Evolutionary conservation across 2,888 invertebrate genomes (phyloP), one percentile per base, ranked within the genome.

Genomic region (Eulithis prunata): DNA sequence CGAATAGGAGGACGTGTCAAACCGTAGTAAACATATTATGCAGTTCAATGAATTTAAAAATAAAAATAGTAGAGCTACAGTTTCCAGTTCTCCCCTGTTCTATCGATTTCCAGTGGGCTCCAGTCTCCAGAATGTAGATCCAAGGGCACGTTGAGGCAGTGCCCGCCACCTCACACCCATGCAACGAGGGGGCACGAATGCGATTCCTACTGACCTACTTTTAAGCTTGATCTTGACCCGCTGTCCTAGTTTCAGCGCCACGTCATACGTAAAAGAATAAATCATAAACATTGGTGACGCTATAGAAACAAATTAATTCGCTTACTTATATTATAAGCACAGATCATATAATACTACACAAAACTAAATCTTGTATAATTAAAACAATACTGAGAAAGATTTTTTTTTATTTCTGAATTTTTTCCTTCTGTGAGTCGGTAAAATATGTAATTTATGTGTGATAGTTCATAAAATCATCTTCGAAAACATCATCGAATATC

Each of bases 201-300:
- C 81, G 78, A 83, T 81, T 82, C 86, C 81, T 75, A 77, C 79
- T 84, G 89, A 87, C 90, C 90, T 75, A 90, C 83, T 85, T 90
- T 71, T 75, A 65, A 66, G 71, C 66, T 75, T 86, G 90, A 86
- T 86, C 89, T 86, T 91, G 90, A 90, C 90, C 89, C 75, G 75
- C 64, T 71, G 71, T 59, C 74, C 78, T 72, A 73, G 70, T 69
- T 76, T 62, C 62, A 61, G 54, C 52, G 66, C 57, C 65, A 66
- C 69, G 70, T 75, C 71, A 73, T 57, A 69, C 61, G 54, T 64
- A 41, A 52, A 61, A 71, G 62, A 46, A 69, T 66, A 63, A 53
- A 49, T 54, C 67, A 70, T 51, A 67, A 66, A 64, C 36, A 62
- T 49, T 38, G 12, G 7, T 56, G n/a, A 45, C 45, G 21, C 59